Percentiles rank a stretch among this genome's conserved stretches.
phyloP scores from a whole-genome alignment of 2,888 invertebrate genomes.

The Acrocera orbiculus region DNA sequence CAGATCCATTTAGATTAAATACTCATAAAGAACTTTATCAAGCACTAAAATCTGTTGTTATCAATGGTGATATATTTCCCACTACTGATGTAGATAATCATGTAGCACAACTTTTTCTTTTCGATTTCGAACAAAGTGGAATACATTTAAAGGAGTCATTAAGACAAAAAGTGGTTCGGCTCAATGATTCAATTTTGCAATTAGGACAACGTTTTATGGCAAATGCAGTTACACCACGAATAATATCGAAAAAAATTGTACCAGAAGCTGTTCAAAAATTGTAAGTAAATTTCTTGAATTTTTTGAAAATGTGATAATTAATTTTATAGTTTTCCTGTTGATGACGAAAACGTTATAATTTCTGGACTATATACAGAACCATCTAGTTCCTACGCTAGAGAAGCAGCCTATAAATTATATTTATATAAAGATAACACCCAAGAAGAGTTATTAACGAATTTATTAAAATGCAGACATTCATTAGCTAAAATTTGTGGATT shows the following conservation, averaged over 20 bases:
- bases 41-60: slow-evolving; percentile 51
- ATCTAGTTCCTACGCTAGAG: slow-evolving; percentile 56
- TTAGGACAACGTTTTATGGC: slow-evolving; percentile 70
- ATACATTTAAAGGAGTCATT: slow-evolving; percentile 73
- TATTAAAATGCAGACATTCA: slow-evolving; percentile 56
- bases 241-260: slow-evolving; percentile 46
- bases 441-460: slow-evolving; percentile 50
- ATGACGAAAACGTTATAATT: slow-evolving; percentile 57
- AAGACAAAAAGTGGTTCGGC: slow-evolving; percentile 54
- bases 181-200: slow-evolving; percentile 74
- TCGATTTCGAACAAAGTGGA: slow-evolving; percentile 96
- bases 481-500: slow-evolving; percentile 83
- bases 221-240: slow-evolving; percentile 50
- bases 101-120: slow-evolving; percentile 74
- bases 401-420: slow-evolving; percentile 76
- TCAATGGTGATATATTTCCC: slow-evolving; percentile 46
- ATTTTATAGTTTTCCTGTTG: slow-evolving; percentile 36
- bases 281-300: too few species aligned
- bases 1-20: slow-evolving; percentile 50
- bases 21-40: slow-evolving; percentile 73
- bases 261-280: too few species aligned
- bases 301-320: background rate
- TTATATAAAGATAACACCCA: slow-evolving; percentile 61
- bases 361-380: slow-evolving; percentile 74
- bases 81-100: slow-evolving; percentile 63